Evolutionary conservation across 2,888 invertebrate genomes (phyloP).

Genomic region (Seira musarum): DNA sequence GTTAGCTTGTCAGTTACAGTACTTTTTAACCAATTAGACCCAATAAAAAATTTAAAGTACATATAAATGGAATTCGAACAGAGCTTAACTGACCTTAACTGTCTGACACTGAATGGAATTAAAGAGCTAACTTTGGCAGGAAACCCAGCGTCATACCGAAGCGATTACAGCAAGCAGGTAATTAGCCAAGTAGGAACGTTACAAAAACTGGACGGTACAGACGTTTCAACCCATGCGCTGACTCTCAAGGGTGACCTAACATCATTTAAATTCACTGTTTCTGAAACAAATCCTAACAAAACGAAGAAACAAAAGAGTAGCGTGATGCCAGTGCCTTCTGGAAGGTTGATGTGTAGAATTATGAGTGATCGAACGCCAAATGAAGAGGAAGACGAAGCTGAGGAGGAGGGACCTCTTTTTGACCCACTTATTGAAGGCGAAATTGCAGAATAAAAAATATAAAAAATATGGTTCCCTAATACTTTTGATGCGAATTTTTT

Average conservation of each 20-base stretch:
- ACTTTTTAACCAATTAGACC: too few relatives aligned
- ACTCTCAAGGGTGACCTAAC: conserved; percentile 31
- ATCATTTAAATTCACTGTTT: conserved; percentile 29
- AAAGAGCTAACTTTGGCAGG: conserved; percentile 61
- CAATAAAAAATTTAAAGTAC: too few relatives aligned
- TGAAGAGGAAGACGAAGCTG: background rate
- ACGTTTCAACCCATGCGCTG: conserved; percentile 32
- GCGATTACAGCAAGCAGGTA: conserved; percentile 60
- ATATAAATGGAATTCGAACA: conserved; percentile 27
- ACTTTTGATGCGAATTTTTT: conserved; percentile 18
- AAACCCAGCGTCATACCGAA: conserved; percentile 61
- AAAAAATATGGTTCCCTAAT: conserved; percentile 1
- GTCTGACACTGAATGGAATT: conserved; percentile 47
- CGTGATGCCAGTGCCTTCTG: conserved; percentile 43
- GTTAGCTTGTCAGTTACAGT: conserved; percentile 33
- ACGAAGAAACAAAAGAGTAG: conserved; percentile 9
- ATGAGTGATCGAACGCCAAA: background rate
- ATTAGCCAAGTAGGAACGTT: conserved; percentile 55
- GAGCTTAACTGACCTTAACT: conserved; percentile 63
- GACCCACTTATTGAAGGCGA: conserved; percentile 8
- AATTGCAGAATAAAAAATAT: conserved; percentile 29
- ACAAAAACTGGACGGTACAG: conserved; percentile 62
- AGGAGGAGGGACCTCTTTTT: background rate
- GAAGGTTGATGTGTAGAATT: conserved; percentile 36
- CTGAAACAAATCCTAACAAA: conserved; percentile 21